Conservation (phyloP, 2,797 vertebrate species). For the Pteronotus mesoamericanus region DNA sequence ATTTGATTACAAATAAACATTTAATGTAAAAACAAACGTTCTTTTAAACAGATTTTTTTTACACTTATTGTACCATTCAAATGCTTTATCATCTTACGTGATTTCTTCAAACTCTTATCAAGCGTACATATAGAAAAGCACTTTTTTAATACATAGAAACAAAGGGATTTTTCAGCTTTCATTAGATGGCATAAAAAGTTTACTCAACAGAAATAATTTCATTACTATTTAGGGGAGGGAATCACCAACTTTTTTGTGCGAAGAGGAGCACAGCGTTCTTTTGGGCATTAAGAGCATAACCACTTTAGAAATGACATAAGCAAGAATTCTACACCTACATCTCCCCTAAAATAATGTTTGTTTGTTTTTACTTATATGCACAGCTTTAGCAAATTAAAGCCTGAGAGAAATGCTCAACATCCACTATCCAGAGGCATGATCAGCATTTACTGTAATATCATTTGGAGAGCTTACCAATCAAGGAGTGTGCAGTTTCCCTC, state of each 20-base stretch:
- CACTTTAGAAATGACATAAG: conserved; percentile 86
- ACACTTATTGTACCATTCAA: conserved; percentile 83
- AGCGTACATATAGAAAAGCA: conserved; percentile 86
- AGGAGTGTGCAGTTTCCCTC: conserved; percentile 83
- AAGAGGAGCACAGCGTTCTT: conserved; percentile 91
- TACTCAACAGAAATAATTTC: conserved; percentile 88
- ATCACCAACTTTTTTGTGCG: conserved; percentile 91
- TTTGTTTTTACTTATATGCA: conserved; percentile 85
- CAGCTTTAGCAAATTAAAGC: conserved; percentile 89
- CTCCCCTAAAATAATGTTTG: conserved; percentile 86
- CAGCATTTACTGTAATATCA: conserved; percentile 78
- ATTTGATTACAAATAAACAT: conserved; percentile 84
- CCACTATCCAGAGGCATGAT: conserved; percentile 79
- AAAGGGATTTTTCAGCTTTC: conserved; percentile 88
- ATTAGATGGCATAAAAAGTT: conserved; percentile 91
- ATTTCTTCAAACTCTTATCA: conserved; percentile 80
- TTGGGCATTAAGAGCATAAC: conserved; percentile 86
- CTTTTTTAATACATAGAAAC: conserved; percentile 95
- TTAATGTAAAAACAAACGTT: conserved; percentile 85
- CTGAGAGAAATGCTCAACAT: conserved; percentile 82
- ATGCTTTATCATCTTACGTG: conserved; percentile 82
- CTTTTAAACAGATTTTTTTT: conserved; percentile 79
- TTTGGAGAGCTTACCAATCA: conserved; percentile 76
- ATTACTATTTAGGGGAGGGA: conserved; percentile 85
- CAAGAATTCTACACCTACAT: conserved; percentile 86